phyloP scores from a whole-genome alignment of 1,140 invertebrate species.

The Dreissena polymorpha region DNA sequence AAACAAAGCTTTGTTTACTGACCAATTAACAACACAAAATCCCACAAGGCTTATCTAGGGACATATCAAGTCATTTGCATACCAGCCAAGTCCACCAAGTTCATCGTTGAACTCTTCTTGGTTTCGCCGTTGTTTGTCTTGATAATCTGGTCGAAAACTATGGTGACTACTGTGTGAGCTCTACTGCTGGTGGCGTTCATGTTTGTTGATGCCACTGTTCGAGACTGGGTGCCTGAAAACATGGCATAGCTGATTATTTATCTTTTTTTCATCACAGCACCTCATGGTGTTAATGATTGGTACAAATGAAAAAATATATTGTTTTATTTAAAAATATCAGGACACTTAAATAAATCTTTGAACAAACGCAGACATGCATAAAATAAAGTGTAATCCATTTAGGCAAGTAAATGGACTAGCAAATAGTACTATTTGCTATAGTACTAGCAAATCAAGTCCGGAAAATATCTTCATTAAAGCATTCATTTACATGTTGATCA shows the following conservation, averaged over 20 bases:
- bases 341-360: too few relatives aligned
- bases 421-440: conserved; percentile 79
- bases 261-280: background rate
- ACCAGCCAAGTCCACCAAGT: conserved; percentile 85
- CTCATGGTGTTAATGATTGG: too few relatives aligned
- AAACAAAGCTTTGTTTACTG: too few relatives aligned
- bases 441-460: too few relatives aligned
- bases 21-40: too few relatives aligned
- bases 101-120: conserved; percentile 83
- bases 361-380: too few relatives aligned
- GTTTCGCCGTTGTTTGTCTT: conserved; percentile 81
- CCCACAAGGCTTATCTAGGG: conserved; percentile 58
- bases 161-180: conserved; percentile 85
- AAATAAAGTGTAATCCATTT: too few relatives aligned
- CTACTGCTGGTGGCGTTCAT: conserved; percentile 86
- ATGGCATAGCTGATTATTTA: background rate
- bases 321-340: too few relatives aligned
- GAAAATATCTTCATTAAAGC: conserved; percentile 66
- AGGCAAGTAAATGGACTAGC: too few relatives aligned
- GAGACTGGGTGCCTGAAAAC: conserved; percentile 80
- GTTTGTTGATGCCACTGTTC: conserved; percentile 85
- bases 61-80: conserved; percentile 71
- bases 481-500: too few relatives aligned
- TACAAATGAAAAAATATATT: too few relatives aligned
- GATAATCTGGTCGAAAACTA: conserved; percentile 83